Evolutionary conservation across 1,140 invertebrate species (phyloP), one percentile per base, ranked within the genome.

Genomic region (Scaptomyza graminum): DNA sequence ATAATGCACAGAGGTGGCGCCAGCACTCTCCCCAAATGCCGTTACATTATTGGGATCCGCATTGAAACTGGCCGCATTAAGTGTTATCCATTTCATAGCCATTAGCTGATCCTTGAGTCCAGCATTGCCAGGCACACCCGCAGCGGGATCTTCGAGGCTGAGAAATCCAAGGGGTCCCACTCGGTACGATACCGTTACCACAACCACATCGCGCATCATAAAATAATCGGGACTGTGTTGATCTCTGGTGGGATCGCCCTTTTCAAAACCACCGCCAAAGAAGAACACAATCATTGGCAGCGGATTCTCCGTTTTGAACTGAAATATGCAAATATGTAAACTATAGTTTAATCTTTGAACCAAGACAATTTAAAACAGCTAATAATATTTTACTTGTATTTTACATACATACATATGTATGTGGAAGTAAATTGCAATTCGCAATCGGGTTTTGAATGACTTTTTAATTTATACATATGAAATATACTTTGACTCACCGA

Each of bases 261-360:
- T 77, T 66, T 93, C 92, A 71, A 95, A 95, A 28, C 93, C 93
- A 62, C 95, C 95, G 43, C 95, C 95, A 88, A 95, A 95, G 12
- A 96, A 92, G 85, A 76, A 91, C 1, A 90, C 75, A 16, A 91
- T 80, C 47, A 91, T 31, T 1, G 90, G 90, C 7, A 88, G 31
- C 0, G 70, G 80, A 4, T 61, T 63, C 0, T 55, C 39, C 0
- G 79, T 69, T 3, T 57, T 47, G 0, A 91, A 31, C 90, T 91
- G n/a, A 5, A 43, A 34, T 7, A 18, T 5, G 13, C 2, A 25
- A 5, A 31, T 3, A 7, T 55, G 3, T 7, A 22, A 22, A 22
- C 18, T 22, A 3, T 22, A 6, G 3, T 50, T 49, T 12, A 44
- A 39, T 31, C 8, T 34, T 47, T 25, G 4, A 31, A 22, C 13